Conservation (phyloP, 35 echinoderm and acorn worm genomes). For the Strongylocentrotus purpuratus region DNA sequence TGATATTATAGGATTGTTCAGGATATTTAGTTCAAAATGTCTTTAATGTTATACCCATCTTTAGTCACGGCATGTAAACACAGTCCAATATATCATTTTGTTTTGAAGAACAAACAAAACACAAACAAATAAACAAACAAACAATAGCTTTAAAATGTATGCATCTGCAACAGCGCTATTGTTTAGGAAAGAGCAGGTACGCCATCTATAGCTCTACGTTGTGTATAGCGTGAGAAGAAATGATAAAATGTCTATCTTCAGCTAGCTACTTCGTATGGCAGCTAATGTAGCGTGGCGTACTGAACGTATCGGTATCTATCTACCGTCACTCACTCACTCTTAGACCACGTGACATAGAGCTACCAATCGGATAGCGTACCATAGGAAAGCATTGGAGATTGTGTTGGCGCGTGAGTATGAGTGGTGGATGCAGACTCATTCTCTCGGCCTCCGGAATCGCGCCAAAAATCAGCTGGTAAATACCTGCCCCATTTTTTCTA, state of each 20-base stretch:
- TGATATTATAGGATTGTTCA: too few species aligned
- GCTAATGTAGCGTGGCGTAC: background rate
- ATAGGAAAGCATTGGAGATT: background rate
- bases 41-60: too few species aligned
- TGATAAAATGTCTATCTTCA: background rate
- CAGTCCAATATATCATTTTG: background rate
- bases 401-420: slow-evolving; percentile 1
- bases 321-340: background rate
- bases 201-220: background rate
- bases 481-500: background rate
- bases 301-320: background rate
- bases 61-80: too few species aligned
- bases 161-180: background rate
- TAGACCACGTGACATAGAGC: background rate
- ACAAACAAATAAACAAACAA: too few species aligned
- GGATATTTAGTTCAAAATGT: too few species aligned
- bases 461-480: background rate
- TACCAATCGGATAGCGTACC: background rate
- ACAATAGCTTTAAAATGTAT: background rate
- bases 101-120: too few species aligned
- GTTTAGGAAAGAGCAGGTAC: background rate
- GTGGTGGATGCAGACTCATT: background rate
- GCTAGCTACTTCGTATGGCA: background rate
- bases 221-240: background rate
- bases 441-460: background rate